Evolutionary conservation across 2,113 vertebrate genomes (phyloP), one percentile per base, ranked within the genome.

Genomic region (Oreochromis niloticus): DNA sequence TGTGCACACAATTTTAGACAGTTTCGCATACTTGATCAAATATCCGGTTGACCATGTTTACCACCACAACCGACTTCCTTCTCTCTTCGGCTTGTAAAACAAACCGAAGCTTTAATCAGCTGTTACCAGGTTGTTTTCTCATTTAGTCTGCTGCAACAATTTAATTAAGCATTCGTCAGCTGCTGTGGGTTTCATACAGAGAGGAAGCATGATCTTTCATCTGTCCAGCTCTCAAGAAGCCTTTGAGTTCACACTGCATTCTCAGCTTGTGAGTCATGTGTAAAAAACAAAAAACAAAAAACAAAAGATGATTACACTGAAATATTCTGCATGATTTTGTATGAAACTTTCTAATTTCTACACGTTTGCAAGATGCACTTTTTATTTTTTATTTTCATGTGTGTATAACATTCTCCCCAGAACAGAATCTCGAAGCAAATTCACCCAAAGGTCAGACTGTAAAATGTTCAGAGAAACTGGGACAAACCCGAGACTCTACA

Each of bases 381-480:
- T 78, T 66, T 22, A 27, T 27, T 27, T 27, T 27, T 27, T 27
- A 27, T 27, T 27, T 27, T 27, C 27, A 27, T 52, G 10, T 50
- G 4, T 78, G 46, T 12, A 5, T 32, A 52, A 68, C 24, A 83
- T 68, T 66, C 61, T 66, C 11, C 3, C 41, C 12, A 43, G 12
- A 13, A 13, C n/a, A 12, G 34, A 66, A 13, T 39, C 34, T 39
- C 1, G 1, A 39, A 39, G 61, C 4, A 66, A 39, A 66, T 39
- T 66, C 34, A 68, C 34, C 34, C 63, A 39, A 36, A 39, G 34
- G 6, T 66, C 61, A 39, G 34, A 39, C 19, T 66, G 61, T 66
- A 66, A 66, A 68, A 68, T 22, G 19, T 68, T 39, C 63, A 68
- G 63, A 68, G 63, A 68, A 68, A 68, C 34, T 68, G 61, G 19